Conservation (phyloP, 2,888 invertebrate genomes). For the Mythimna loreyi region DNA sequence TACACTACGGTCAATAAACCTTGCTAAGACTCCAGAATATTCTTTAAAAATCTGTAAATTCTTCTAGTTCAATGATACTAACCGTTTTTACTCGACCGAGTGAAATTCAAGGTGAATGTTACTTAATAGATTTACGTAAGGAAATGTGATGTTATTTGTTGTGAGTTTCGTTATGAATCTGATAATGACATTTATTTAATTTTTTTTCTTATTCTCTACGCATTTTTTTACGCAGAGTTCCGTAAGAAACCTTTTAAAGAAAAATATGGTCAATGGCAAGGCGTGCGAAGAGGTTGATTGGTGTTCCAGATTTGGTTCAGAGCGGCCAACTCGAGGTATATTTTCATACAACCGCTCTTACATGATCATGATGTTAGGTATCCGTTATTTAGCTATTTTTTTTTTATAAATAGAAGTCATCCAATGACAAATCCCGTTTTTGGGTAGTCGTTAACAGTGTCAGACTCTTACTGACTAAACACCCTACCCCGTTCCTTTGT, state of each 20-base stretch:
- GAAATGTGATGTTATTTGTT: constrained; percentile 32
- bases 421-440: too few relatives aligned
- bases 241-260: neutral
- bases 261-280: too few relatives aligned
- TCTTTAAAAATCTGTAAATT: constrained; percentile 4
- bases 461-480: too few relatives aligned
- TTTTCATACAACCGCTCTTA: too few relatives aligned
- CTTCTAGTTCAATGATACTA: neutral
- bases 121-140: constrained; percentile 30
- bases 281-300: too few relatives aligned
- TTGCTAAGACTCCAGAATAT: constrained; percentile 4
- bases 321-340: too few relatives aligned
- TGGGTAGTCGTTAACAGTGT: too few relatives aligned
- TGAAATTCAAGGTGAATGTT: constrained; percentile 47
- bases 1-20: constrained; percentile 7
- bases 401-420: too few relatives aligned
- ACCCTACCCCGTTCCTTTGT: too few relatives aligned
- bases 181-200: constrained; percentile 6
- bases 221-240: neutral
- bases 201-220: neutral
- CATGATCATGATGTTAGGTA: too few relatives aligned
- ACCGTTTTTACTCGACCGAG: neutral
- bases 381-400: too few relatives aligned
- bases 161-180: constrained; percentile 5
- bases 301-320: too few relatives aligned